Conservation (phyloP, 2,888 invertebrate genomes). For the Tetanocera ferruginea region DNA sequence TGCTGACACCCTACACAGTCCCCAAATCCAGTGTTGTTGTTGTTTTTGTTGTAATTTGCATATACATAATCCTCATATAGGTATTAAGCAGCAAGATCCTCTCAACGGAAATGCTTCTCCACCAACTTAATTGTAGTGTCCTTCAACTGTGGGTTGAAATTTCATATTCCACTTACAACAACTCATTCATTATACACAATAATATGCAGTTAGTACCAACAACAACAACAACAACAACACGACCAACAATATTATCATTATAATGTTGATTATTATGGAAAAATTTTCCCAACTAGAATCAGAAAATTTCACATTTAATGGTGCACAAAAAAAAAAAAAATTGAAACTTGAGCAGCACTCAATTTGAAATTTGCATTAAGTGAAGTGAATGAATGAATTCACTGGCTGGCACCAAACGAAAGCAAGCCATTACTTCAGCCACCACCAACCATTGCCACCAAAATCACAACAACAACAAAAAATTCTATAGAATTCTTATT, state of each 20-base stretch:
- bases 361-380: conserved; percentile 55
- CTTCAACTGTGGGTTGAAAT: conserved; percentile 6
- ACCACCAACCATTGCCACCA: not conserved
- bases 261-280: conserved; percentile 18
- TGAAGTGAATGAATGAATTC: conserved; percentile 45
- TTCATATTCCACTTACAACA: conserved; percentile 26
- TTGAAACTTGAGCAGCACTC: conserved; percentile 45
- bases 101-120: not conserved
- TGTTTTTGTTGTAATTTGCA: too few species aligned
- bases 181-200: conserved; percentile 34
- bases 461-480: not conserved
- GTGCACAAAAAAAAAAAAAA: conserved; percentile 25
- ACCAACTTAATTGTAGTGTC: conserved; percentile 27
- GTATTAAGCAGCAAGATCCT: not conserved
- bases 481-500: not conserved
- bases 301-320: conserved; percentile 35
- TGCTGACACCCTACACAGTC: not conserved
- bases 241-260: conserved; percentile 8
- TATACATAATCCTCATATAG: too few species aligned
- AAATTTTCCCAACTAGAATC: conserved; percentile 21
- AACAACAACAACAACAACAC: conserved; percentile 14
- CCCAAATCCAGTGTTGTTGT: too few species aligned
- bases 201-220: conserved; percentile 18
- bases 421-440: not conserved
- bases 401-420: conserved; percentile 1